Evolutionary conservation across 2,113 vertebrate genomes (phyloP), one percentile per base, ranked within the genome.

Genomic region (Nerophis ophidion): DNA sequence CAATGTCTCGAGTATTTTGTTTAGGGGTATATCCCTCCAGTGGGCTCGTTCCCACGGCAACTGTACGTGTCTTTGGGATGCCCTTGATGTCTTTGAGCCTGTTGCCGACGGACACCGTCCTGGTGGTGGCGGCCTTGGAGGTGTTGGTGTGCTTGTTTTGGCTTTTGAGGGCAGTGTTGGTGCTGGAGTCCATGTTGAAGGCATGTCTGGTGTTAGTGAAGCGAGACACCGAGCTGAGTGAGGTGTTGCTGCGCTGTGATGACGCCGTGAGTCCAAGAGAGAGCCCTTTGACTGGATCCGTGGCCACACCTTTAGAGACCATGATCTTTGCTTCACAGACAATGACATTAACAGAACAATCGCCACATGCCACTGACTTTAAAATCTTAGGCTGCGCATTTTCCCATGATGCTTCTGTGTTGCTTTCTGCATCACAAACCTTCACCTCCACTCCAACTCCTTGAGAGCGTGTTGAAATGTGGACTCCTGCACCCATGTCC

Each of bases 101-200:
- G 45, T 90, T 92, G 14, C 95, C 95, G 0, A 95, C 83, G 0
- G 93, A 93, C 53, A 93, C 90, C 0, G 91, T 92, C 53, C 92
- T 81, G 1, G 72, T 76, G 63, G 91, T 77, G 52, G 89, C 82
- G 50, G 89, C 83, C 0, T 73, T 72, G 19, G 69, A 63, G 0
- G 96, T 98, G 81, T 89, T 90, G 50, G 93, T 97, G 81, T 95
- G 93, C 70, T 94, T 97, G 68, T 95, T 89, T 0, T 74, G 86
- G 61, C 87, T 91, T 76, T 68, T 91, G 59, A 90, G 63, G 17
- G 70, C 46, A 0, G 93, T 94, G 71, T 90, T 96, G 0, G 93
- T 96, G 66, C 90, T 85, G 1, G 89, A 91, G 47, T 97, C 91
- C 0, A 62, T 53, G 26, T 89, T 75, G 53, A 79, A 73, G 33